Evolutionary conservation across 2,113 vertebrate genomes (phyloP), one percentile per base, ranked within the genome.

Genomic region (Mesoclemmys tuberculata): DNA sequence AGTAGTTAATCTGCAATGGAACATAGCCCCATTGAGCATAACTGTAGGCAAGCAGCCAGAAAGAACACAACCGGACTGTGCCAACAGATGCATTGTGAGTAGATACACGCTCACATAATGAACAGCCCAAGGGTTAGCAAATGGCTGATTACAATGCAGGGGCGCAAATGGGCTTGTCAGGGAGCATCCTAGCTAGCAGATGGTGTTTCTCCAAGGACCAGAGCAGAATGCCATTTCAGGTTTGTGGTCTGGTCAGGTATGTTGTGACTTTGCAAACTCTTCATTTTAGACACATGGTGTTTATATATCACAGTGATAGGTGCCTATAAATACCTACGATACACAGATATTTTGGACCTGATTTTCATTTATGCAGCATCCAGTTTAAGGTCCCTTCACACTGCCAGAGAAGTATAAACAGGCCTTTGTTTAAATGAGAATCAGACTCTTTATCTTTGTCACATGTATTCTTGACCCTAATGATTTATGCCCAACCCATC

Each of bases 141-240:
- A 35, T 0, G 31, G 22, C 0, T 12, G 46, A 41, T 5, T 5
- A 14, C 48, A 52, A 55, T 27, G 11, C 41, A 75, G 41, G 24
- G 71, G 48, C 58, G 79, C 38, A 22, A 74, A 24, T 44, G 3
- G 5, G 35, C 54, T 56, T 29, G 29, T n/a, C 64, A 56, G n/a
- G 46, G 49, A 78, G 26, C 81, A 27, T 26, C n/a, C 22, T 48
- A 12, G 26, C 46, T 51, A 49, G 29, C 46, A 49, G 46, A 29
- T 22, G n/a, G 1, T 29, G 26, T 38, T 91, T 48, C 41, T 54
- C 83, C 29, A 46, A 41, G 51, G 19, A 22, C 35, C 29, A 9
- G 21, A 8, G 54, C 48, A 41, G n/a, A 22, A 54, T 46, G 26
- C 7, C 58, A 82, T 79, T 10, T 7, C 27, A 8, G 4, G 3